Evolutionary conservation across 2,113 vertebrate genomes (phyloP).

Genomic region (Xenopus laevis): DNA sequence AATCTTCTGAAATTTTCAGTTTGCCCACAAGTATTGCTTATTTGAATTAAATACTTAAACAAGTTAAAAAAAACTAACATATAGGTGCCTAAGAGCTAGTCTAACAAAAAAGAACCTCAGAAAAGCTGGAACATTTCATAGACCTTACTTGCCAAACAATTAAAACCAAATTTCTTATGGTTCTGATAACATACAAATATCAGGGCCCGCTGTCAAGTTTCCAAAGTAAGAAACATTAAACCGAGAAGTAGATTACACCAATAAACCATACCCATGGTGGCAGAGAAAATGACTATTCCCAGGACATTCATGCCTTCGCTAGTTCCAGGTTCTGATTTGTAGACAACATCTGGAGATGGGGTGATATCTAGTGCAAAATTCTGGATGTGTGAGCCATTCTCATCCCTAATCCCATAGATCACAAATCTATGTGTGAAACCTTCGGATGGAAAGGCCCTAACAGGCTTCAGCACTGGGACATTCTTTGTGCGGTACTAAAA

Average conservation of each 20-base stretch:
- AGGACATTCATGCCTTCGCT: conserved; percentile 97
- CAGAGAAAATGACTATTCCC: conserved; percentile 97
- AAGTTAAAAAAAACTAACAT: too few species aligned
- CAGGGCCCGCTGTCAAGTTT: too few species aligned
- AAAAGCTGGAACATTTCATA: too few species aligned
- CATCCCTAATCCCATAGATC: conserved; percentile 87
- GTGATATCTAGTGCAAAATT: conserved; percentile 92
- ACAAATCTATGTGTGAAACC: conserved; percentile 71
- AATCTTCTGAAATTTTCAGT: too few species aligned
- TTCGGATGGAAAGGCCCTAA: conserved; percentile 67
- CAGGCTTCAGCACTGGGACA: conserved; percentile 73
- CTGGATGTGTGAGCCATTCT: conserved; percentile 84
- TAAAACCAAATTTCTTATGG: too few species aligned
- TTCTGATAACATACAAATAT: too few species aligned
- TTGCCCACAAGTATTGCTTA: too few species aligned
- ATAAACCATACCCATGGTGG: conserved; percentile 84
- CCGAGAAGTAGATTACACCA: neutral
- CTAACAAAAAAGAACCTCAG: too few species aligned
- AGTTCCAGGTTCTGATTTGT: conserved; percentile 86
- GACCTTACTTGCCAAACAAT: too few species aligned
- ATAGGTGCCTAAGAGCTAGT: too few species aligned
- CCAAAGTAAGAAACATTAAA: too few species aligned
- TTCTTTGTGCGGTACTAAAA: conserved; percentile 88
- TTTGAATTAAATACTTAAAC: too few species aligned
- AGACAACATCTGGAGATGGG: conserved; percentile 83